Conservation (phyloP, 1,140 invertebrate genomes). For the Teleogryllus occipitalis region DNA sequence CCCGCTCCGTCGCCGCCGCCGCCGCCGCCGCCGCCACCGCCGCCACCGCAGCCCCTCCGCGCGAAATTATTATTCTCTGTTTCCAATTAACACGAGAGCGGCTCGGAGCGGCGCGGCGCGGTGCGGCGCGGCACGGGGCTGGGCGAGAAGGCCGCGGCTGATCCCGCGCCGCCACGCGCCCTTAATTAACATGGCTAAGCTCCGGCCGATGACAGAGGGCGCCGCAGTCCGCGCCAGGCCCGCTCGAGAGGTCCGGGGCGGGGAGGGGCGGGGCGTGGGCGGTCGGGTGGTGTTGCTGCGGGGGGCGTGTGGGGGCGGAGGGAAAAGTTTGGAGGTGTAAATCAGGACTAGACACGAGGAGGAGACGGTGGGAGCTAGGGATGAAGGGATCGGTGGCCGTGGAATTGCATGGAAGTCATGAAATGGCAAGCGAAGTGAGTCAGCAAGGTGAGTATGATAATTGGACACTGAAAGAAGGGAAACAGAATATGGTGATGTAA, state of each 20-base stretch:
- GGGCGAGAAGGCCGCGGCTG: not conserved
- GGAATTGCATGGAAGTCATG: no score
- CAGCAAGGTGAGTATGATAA: no score
- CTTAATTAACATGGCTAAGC: not conserved
- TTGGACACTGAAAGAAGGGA: no score
- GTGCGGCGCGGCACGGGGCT: no score
- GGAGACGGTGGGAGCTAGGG: not conserved
- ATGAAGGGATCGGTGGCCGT: not conserved
- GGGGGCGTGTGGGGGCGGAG: not conserved
- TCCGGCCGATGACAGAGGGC: not conserved
- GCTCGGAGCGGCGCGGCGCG: no score
- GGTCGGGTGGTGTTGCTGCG: no score
- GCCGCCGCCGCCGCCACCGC: no score
- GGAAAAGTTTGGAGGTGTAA: not conserved
- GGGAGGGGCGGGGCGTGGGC: no score
- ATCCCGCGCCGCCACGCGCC: not conserved
- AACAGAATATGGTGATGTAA: no score
- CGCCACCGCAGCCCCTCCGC: no score
- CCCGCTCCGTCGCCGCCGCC: no score
- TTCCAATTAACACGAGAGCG: not conserved
- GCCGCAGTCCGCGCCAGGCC: not conserved
- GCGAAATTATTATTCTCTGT: conserved; percentile 5
- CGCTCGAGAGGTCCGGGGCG: not conserved
- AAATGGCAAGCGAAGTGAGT: no score
- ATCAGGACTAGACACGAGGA: not conserved